phyloP scores from a whole-genome alignment of 2,113 vertebrate species.

The Otolemur garnettii region DNA sequence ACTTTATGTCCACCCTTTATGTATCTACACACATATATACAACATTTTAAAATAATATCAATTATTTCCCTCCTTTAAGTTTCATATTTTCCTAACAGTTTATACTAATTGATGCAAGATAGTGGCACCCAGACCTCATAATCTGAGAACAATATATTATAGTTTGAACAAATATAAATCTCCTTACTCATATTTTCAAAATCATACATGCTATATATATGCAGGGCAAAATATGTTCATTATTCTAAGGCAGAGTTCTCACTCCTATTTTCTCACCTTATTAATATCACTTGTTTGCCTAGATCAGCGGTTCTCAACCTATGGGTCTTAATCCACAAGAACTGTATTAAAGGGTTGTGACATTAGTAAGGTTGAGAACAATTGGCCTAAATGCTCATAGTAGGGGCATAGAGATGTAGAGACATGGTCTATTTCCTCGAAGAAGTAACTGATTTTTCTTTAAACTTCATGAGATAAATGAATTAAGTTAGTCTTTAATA shows the following conservation, averaged over 20 bases:
- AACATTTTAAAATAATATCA: background rate
- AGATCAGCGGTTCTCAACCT: too few relatives aligned
- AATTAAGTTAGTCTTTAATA: background rate
- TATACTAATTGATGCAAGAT: background rate
- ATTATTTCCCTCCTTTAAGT: background rate
- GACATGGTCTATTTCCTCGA: background rate
- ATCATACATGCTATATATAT: background rate
- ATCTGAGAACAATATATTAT: background rate
- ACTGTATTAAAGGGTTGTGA: too few relatives aligned
- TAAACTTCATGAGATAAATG: background rate
- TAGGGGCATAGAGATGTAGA: background rate
- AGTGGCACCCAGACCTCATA: background rate
- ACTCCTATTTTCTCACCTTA: background rate
- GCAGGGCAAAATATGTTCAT: background rate
- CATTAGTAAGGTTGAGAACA: too few relatives aligned
- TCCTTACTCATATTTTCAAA: background rate
- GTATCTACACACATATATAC: background rate
- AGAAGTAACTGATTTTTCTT: slow-evolving; percentile 18
- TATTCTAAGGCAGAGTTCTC: background rate
- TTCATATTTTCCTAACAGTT: slow-evolving; percentile 3
- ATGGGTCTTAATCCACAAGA: too few relatives aligned
- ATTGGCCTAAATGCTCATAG: background rate
- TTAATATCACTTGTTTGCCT: background rate
- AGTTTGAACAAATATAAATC: background rate
- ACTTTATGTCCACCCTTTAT: too few relatives aligned